Evolutionary conservation across 2,113 vertebrate species (phyloP).

Genomic region (Lepus timidus): DNA sequence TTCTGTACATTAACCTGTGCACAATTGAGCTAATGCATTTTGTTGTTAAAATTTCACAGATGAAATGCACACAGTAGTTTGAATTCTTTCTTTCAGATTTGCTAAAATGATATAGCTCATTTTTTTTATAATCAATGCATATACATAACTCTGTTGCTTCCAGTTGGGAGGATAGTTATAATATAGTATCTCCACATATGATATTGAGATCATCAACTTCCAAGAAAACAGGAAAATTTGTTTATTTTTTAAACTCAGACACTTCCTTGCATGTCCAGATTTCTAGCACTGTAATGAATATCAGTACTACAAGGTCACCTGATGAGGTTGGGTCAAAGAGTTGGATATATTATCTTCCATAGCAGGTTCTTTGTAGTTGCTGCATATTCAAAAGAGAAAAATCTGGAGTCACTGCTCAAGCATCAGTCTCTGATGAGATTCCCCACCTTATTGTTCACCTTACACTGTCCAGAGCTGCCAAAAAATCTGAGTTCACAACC

Average conservation of each 20-base stretch:
- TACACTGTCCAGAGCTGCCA: no score
- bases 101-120: conserved; percentile 60
- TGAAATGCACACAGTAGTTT: neutral
- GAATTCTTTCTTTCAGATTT: conserved; percentile 34
- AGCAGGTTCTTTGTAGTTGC: no score
- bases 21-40: conserved; percentile 61
- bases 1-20: conserved; percentile 69
- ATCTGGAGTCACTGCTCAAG: no score
- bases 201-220: neutral
- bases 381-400: no score
- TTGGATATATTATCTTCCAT: no score
- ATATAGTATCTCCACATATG: neutral
- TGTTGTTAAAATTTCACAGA: conserved; percentile 67
- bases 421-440: no score
- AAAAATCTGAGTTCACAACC: no score
- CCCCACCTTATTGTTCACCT: no score
- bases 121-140: conserved; percentile 3
- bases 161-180: neutral
- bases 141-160: neutral
- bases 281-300: no score
- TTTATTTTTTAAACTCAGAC: neutral
- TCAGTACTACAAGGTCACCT: no score
- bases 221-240: neutral
- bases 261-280: no score
- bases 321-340: no score